These are phyloP conservation scores for Cisticola juncidis DNA, from an alignment of 2,113 vertebrate species.

Conservation along the genomic window DNA sequence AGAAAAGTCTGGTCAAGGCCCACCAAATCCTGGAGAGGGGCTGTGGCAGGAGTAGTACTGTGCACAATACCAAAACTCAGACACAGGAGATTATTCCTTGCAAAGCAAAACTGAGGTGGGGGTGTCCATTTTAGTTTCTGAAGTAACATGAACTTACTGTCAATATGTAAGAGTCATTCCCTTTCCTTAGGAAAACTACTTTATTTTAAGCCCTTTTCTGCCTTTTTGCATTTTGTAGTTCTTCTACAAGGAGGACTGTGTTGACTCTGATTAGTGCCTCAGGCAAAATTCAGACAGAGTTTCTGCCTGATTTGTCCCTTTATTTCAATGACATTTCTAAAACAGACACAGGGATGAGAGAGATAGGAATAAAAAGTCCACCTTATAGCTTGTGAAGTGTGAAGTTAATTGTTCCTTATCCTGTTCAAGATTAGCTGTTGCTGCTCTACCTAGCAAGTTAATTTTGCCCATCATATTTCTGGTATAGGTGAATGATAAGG, in stretches of 20 bases:
- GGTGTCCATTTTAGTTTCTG: neutral
- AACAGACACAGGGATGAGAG: neutral
- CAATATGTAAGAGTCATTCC: neutral
- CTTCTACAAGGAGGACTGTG: neutral
- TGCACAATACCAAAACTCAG: neutral
- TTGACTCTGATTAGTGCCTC: neutral
- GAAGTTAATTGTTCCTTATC: neutral
- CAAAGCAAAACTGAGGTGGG: neutral
- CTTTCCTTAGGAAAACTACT: neutral
- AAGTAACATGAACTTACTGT: neutral
- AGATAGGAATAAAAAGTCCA: neutral
- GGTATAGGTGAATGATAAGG: neutral
- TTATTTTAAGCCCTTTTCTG: neutral
- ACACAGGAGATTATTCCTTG: neutral
- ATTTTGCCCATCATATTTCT: neutral
- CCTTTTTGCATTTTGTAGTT: neutral
- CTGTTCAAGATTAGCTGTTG: neutral
- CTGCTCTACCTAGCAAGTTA: neutral
- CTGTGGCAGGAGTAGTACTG: neutral
- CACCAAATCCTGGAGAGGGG: neutral
- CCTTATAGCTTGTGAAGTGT: neutral
- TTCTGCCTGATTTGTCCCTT: slow-evolving; percentile 16
- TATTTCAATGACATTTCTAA: neutral
- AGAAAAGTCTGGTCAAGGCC: neutral
- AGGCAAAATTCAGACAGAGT: neutral